Evolutionary conservation across 2,113 vertebrate genomes (phyloP).

Genomic region (Phodopus roborovskii): DNA sequence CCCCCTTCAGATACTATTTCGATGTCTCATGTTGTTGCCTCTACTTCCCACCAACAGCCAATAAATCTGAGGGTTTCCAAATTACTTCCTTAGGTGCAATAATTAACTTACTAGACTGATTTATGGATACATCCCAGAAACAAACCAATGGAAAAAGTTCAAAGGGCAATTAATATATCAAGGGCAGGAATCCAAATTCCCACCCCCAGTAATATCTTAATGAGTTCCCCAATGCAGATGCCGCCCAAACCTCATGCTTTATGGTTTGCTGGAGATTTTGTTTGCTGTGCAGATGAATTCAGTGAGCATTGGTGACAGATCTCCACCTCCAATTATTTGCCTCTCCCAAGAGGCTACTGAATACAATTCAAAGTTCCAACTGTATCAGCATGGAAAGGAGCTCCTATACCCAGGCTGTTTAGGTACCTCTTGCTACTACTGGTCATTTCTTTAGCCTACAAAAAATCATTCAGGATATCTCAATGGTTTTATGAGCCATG

Average conservation of each 20-base stretch:
- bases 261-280: background rate
- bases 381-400: background rate
- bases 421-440: background rate
- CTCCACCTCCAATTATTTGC: background rate
- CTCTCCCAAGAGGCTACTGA: background rate
- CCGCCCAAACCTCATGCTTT: background rate
- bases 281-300: background rate
- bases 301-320: background rate
- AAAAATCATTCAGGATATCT: background rate
- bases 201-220: background rate
- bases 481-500: background rate
- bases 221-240: background rate
- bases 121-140: background rate
- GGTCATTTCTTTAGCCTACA: background rate
- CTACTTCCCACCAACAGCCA: background rate
- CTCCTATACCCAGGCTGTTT: background rate
- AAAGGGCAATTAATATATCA: accelerated
- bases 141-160: background rate
- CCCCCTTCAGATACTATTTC: background rate
- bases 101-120: background rate
- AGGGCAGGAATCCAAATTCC: background rate
- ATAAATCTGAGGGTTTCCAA: background rate
- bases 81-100: background rate
- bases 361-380: background rate
- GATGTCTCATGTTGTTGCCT: background rate